Conservation (phyloP, 53 echinoderm and acorn worm species). For the Antedon mediterranea region DNA sequence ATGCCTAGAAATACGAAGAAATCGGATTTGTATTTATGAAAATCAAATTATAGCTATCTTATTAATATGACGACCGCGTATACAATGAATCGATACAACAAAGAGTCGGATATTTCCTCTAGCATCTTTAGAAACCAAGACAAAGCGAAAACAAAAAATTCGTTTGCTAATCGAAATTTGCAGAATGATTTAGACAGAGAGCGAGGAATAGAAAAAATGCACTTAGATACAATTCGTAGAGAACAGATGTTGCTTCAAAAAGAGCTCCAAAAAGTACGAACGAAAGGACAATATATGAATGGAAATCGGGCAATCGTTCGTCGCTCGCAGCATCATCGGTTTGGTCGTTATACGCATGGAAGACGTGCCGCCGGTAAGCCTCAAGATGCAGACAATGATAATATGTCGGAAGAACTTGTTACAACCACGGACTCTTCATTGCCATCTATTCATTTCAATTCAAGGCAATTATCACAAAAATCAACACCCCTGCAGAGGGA, state of each 20-base stretch:
- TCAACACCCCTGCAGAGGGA: not conserved
- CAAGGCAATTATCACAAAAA: not conserved
- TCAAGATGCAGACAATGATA: not conserved
- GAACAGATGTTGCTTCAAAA: slow-evolving; percentile 72
- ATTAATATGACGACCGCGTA: not conserved
- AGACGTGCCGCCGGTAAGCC: not conserved
- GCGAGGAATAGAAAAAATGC: slow-evolving; percentile 64
- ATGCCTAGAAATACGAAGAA: too few relatives aligned
- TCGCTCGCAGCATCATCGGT: not conserved
- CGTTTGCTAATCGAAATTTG: slow-evolving; percentile 30
- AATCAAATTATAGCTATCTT: too few relatives aligned
- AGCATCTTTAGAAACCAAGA: slow-evolving; percentile 12
- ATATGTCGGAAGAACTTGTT: not conserved
- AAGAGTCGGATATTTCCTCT: not conserved
- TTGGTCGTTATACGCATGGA: slow-evolving; percentile 1
- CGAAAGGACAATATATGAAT: slow-evolving; percentile 45
- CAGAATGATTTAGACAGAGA: slow-evolving; percentile 52
- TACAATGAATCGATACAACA: not conserved
- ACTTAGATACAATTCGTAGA: slow-evolving; percentile 65
- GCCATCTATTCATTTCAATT: not conserved
- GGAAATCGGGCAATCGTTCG: not conserved
- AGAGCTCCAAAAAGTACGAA: slow-evolving; percentile 57
- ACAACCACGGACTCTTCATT: not conserved
- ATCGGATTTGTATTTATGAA: too few relatives aligned
- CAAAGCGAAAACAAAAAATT: slow-evolving; percentile 29